Conservation (phyloP, 2,113 vertebrate genomes). For the Bos indicus region DNA sequence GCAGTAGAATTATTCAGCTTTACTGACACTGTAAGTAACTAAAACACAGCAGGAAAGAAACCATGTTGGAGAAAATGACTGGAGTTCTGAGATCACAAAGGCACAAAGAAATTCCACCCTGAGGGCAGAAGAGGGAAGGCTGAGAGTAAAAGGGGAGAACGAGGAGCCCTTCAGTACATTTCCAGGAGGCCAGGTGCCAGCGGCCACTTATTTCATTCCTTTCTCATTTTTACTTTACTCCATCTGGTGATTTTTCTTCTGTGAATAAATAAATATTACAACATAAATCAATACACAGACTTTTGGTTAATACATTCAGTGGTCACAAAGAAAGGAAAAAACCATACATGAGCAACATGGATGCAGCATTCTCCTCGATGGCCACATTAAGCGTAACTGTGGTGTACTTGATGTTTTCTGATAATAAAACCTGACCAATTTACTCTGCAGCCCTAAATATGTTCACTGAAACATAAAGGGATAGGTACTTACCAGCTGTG, state of each 20-base stretch:
- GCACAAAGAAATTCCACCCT: not conserved
- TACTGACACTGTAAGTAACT: not conserved
- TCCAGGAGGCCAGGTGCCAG: not conserved
- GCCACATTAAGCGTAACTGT: not conserved
- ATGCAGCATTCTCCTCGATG: not conserved
- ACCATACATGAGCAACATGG: not conserved
- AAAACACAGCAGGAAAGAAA: not conserved
- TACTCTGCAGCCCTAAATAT: not conserved
- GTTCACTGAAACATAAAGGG: not conserved
- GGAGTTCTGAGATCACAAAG: not conserved
- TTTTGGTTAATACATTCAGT: slow-evolving; percentile 3
- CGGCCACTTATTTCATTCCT: not conserved
- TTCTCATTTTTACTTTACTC: slow-evolving; percentile 15
- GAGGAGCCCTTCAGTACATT: not conserved
- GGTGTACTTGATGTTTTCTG: not conserved
- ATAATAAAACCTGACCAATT: not conserved
- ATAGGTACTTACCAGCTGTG: not conserved
- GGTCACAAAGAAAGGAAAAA: not conserved
- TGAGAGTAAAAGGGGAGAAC: not conserved
- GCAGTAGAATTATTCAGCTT: not conserved
- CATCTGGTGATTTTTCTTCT: not conserved
- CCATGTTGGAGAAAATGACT: not conserved
- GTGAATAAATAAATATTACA: slow-evolving; percentile 12
- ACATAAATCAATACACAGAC: not conserved
- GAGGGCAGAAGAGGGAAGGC: not conserved